These are phyloP conservation scores for Eilema caniola DNA, from an alignment of 2,888 invertebrate species.

Conservation along the genomic window DNA sequence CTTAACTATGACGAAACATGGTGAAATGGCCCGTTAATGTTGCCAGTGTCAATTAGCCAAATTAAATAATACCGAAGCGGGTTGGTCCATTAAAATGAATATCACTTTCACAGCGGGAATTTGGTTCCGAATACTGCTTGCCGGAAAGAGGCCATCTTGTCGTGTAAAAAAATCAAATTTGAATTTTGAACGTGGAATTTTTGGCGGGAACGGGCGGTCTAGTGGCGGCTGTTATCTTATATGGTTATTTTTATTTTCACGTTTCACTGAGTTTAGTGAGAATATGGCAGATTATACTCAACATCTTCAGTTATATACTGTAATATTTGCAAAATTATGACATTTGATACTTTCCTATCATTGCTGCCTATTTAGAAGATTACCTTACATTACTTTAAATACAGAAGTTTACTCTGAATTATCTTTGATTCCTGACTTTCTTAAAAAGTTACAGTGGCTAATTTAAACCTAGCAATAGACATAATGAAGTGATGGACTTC, in stretches of 20 bases:
- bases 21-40: conserved; percentile 59
- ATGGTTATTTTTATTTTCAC: conserved; percentile 19
- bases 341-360: background rate
- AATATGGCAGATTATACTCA: conserved; percentile 11
- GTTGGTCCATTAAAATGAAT: conserved; percentile 74
- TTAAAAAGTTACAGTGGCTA: background rate
- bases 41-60: conserved; percentile 79
- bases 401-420: background rate
- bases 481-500: background rate
- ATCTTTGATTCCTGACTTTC: background rate
- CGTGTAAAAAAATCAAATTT: conserved; percentile 43
- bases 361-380: background rate
- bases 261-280: conserved; percentile 13
- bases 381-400: background rate
- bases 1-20: conserved; percentile 61
- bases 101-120: conserved; percentile 71
- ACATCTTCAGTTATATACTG: conserved; percentile 5
- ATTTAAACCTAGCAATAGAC: background rate
- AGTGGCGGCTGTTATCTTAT: conserved; percentile 20
- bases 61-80: conserved; percentile 76
- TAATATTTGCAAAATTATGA: background rate
- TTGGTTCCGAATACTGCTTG: conserved; percentile 55
- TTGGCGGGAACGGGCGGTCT: conserved; percentile 22
- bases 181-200: conserved; percentile 35
- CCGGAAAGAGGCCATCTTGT: conserved; percentile 43